These are phyloP conservation scores for Chelon auratus DNA, from an alignment of 2,797 vertebrate genomes.

Conservation along the genomic window DNA sequence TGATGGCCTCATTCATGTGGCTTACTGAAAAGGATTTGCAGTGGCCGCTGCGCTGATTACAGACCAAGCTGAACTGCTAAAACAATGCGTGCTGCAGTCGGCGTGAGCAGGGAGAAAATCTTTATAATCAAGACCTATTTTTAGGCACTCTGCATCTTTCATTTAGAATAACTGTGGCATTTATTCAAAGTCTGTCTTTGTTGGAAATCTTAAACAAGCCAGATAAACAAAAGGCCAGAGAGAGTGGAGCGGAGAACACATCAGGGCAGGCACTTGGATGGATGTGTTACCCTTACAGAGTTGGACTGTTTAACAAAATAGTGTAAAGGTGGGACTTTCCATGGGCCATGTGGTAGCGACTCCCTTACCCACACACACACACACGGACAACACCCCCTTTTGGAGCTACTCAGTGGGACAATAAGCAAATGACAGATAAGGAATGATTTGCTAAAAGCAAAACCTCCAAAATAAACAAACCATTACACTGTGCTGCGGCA, in stretches of 20 bases:
- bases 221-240: slow-evolving; percentile 44
- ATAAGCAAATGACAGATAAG: slow-evolving; percentile 85
- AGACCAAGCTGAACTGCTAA: slow-evolving; percentile 58
- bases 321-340: slow-evolving; percentile 61
- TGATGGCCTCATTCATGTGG: slow-evolving; percentile 68
- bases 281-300: slow-evolving; percentile 45
- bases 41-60: slow-evolving; percentile 68
- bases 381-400: slow-evolving; percentile 1
- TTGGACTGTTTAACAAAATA: slow-evolving; percentile 42
- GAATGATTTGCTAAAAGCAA: slow-evolving; percentile 85
- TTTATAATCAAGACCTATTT: slow-evolving; percentile 69
- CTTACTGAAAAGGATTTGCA: slow-evolving; percentile 45
- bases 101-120: slow-evolving; percentile 33
- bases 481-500: slow-evolving; percentile 68
- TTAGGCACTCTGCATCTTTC: slow-evolving; percentile 60
- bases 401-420: slow-evolving; percentile 73
- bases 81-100: slow-evolving; percentile 69
- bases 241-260: slow-evolving; percentile 24
- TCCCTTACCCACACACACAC: background rate
- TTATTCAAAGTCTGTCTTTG: slow-evolving; percentile 50
- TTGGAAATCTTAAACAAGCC: slow-evolving; percentile 37
- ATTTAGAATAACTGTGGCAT: slow-evolving; percentile 60
- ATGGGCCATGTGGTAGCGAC: slow-evolving; percentile 38
- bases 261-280: background rate
- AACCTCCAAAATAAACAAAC: slow-evolving; percentile 86